These are phyloP conservation scores for Synanthedon myopaeformis DNA, from an alignment of 2,888 invertebrate genomes.

Conservation along the genomic window DNA sequence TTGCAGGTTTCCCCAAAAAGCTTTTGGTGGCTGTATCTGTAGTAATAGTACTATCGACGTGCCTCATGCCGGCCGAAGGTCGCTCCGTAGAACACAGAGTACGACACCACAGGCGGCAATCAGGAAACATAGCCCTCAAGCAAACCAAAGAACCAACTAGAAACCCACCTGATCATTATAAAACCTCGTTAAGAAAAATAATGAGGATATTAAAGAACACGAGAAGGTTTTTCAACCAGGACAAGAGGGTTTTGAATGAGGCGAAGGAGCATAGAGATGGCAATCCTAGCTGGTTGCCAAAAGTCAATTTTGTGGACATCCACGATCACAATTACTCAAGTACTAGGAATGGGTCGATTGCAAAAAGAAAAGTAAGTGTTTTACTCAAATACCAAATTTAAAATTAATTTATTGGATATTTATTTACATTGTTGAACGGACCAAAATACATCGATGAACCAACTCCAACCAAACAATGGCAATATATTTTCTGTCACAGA, in stretches of 20 bases:
- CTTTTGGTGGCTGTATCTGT: slow-evolving; percentile 62
- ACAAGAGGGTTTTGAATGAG: slow-evolving; percentile 37
- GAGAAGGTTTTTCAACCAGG: slow-evolving; percentile 40
- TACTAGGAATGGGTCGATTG: neutral
- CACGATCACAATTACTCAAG: slow-evolving; percentile 41
- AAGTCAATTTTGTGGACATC: slow-evolving; percentile 54
- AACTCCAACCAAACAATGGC: too few species aligned
- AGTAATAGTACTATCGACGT: slow-evolving; percentile 54
- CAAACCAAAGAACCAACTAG: slow-evolving; percentile 37
- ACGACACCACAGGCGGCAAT: slow-evolving; percentile 32
- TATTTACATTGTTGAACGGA: too few species aligned
- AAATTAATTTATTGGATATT: too few species aligned
- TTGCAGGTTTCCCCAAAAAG: slow-evolving; percentile 67
- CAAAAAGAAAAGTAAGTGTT: slow-evolving; percentile 2
- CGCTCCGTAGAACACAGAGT: slow-evolving; percentile 37
- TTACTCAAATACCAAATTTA: neutral
- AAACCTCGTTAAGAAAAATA: slow-evolving; percentile 42
- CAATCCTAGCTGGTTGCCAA: slow-evolving; percentile 53
- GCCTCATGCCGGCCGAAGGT: slow-evolving; percentile 48
- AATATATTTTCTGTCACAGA: too few species aligned
- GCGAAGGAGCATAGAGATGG: slow-evolving; percentile 45
- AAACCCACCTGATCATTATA: slow-evolving; percentile 32
- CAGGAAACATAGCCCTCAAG: slow-evolving; percentile 27
- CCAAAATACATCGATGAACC: too few species aligned
- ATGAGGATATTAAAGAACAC: slow-evolving; percentile 47